Evolutionary conservation across 2,888 invertebrate species (phyloP).

Genomic region (Ectobius pallidus): DNA sequence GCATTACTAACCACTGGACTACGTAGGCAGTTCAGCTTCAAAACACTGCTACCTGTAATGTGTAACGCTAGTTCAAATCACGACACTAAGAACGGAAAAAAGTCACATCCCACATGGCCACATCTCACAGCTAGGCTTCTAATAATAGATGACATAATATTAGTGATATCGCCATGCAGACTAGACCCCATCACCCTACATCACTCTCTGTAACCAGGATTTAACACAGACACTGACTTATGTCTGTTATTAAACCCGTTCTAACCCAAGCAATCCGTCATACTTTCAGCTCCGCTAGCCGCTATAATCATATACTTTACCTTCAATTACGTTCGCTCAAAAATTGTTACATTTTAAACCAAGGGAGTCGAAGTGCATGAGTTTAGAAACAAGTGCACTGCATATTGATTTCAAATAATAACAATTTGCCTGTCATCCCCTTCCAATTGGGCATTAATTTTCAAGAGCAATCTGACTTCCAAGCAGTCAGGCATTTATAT

Average conservation of each 20-base stretch:
- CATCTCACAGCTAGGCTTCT: too few species aligned
- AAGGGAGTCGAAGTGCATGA: not conserved
- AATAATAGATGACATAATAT: not conserved
- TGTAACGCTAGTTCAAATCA: too few species aligned
- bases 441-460: too few species aligned
- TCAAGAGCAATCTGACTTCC: too few species aligned
- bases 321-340: not conserved
- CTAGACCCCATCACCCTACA: constrained; percentile 4
- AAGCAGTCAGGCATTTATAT: too few species aligned
- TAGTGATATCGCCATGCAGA: not conserved
- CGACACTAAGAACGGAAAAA: too few species aligned
- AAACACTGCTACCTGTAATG: too few species aligned
- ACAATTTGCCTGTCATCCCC: constrained; percentile 16
- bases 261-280: constrained; percentile 22
- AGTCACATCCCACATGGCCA: too few species aligned
- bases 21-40: too few species aligned
- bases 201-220: not conserved
- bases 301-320: not conserved
- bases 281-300: not conserved
- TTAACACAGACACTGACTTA: constrained; percentile 23
- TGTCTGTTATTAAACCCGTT: constrained; percentile 11
- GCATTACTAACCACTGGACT: too few species aligned
- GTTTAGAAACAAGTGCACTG: not conserved
- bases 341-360: not conserved
- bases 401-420: constrained; percentile 28